Conservation (phyloP, 2,888 invertebrate genomes). For the Limnephilus marmoratus region DNA sequence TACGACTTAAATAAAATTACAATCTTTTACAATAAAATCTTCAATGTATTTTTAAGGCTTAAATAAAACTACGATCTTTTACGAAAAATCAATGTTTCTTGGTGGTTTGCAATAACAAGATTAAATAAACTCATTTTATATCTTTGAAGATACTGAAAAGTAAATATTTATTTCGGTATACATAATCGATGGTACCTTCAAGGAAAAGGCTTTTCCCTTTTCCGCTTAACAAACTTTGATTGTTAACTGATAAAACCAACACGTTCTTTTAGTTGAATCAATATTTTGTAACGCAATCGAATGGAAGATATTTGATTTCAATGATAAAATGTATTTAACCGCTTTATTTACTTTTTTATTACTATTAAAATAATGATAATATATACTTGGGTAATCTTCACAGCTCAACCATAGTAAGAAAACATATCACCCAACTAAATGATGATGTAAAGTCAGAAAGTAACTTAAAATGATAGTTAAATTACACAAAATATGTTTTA, state of each 20-base stretch:
- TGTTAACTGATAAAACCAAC: background rate
- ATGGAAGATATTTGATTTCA: background rate
- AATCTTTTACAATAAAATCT: too few species aligned
- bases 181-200: background rate
- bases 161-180: background rate
- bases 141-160: background rate
- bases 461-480: background rate
- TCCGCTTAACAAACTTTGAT: background rate
- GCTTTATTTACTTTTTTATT: background rate
- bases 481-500: too few species aligned
- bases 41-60: background rate
- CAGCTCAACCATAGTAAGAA: background rate
- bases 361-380: too few species aligned
- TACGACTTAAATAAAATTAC: background rate
- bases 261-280: background rate
- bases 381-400: background rate
- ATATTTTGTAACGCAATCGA: background rate
- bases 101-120: background rate
- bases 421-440: background rate
- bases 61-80: background rate
- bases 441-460: background rate
- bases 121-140: background rate
- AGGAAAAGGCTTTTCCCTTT: background rate
- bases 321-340: background rate
- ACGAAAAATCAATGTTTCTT: background rate